These are phyloP conservation scores for Pseudobourletiella spinata DNA, from an alignment of 1,140 invertebrate species.

Conservation along the genomic window DNA sequence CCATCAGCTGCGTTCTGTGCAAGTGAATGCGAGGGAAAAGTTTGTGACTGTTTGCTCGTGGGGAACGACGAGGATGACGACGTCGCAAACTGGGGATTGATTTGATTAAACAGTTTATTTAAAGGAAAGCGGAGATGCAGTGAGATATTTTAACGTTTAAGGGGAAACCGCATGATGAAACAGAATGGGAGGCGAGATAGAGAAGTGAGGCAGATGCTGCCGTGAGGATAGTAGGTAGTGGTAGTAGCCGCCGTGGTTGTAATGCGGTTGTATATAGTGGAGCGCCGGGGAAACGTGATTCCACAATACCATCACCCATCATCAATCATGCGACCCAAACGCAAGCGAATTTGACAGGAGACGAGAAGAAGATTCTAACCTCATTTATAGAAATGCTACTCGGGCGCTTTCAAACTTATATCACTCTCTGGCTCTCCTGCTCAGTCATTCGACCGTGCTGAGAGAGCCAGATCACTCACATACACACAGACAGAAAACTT, in stretches of 20 bases:
- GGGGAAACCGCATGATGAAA: constrained; percentile 2
- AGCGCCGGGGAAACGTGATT: constrained; percentile 12
- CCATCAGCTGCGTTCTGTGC: no score
- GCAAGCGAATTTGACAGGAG: constrained; percentile 24
- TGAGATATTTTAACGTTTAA: not conserved
- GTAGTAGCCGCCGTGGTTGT: no score
- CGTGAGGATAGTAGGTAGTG: not conserved
- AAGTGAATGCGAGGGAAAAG: no score
- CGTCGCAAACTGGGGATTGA: constrained; percentile 1
- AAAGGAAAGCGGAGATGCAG: not conserved
- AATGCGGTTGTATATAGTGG: not conserved
- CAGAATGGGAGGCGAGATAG: constrained; percentile 1
- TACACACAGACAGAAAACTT: no score
- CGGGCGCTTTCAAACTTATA: not conserved
- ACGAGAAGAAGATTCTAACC: constrained; percentile 10
- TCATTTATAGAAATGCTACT: constrained; percentile 2
- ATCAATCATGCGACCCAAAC: constrained; percentile 32
- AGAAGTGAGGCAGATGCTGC: not conserved
- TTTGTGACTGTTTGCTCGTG: no score
- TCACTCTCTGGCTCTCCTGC: not conserved
- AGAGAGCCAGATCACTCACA: no score
- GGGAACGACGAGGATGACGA: no score
- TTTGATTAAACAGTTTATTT: not conserved
- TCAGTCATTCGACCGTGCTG: constrained; percentile 3
- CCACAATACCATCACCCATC: constrained; percentile 28